These are phyloP conservation scores for Girardia tigrina DNA, from an alignment of 2,888 invertebrate genomes.

Conservation along the genomic window DNA sequence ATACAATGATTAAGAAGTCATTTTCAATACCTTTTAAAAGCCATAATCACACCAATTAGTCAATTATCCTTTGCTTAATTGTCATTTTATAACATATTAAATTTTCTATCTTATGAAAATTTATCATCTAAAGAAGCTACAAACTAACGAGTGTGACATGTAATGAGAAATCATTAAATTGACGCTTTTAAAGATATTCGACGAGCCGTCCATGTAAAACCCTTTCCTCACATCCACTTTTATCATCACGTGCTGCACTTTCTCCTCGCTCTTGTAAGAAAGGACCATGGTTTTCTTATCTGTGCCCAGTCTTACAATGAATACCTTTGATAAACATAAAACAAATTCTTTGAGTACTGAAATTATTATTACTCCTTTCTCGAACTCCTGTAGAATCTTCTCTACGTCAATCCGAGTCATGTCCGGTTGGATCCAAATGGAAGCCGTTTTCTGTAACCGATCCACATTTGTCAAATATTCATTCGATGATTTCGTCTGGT, in stretches of 20 bases:
- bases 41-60: too few relatives aligned
- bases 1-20: too few relatives aligned
- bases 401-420: background rate
- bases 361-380: background rate
- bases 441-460: background rate
- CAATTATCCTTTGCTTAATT: too few relatives aligned
- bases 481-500: too few relatives aligned
- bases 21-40: too few relatives aligned
- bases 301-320: background rate
- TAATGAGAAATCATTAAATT: slow-evolving; percentile 5
- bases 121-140: too few relatives aligned
- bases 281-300: slow-evolving; percentile 8
- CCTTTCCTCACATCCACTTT: background rate
- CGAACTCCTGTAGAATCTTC: background rate
- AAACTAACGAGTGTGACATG: background rate
- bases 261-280: background rate
- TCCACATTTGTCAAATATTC: background rate
- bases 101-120: too few relatives aligned
- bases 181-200: background rate
- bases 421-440: background rate
- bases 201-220: background rate
- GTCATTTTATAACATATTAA: too few relatives aligned
- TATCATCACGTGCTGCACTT: background rate
- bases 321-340: background rate
- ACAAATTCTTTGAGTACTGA: too few relatives aligned